Conservation (phyloP, 2,113 vertebrate genomes). For the Oreochromis tanganicae region DNA sequence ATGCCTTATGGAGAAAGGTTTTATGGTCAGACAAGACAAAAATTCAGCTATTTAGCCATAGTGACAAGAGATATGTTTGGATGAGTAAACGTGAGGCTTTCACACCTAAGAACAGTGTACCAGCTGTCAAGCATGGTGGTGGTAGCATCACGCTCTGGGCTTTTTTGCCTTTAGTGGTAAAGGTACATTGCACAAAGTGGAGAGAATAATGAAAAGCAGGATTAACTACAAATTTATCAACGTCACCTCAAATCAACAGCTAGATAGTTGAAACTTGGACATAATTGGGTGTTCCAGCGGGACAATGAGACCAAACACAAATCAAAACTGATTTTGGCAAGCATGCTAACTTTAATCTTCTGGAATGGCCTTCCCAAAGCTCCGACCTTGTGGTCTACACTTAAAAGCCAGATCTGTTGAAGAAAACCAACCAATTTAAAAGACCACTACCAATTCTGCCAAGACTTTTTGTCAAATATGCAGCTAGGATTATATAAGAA, state of each 20-base stretch:
- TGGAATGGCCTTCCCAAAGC: not conserved
- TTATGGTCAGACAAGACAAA: not conserved
- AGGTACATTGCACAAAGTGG: not conserved
- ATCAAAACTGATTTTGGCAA: not conserved
- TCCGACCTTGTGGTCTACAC: not conserved
- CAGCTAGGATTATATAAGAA: not conserved
- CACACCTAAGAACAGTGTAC: not conserved
- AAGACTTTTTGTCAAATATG: not conserved
- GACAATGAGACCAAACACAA: not conserved
- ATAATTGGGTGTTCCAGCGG: not conserved
- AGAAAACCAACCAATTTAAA: not conserved
- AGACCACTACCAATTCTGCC: not conserved
- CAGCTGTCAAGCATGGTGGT: not conserved
- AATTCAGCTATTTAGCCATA: not conserved
- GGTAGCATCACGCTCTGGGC: not conserved
- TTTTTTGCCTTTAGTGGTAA: not conserved
- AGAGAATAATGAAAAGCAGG: not conserved
- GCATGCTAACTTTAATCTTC: not conserved
- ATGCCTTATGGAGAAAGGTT: not conserved
- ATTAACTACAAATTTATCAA: not conserved
- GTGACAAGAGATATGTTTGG: not conserved
- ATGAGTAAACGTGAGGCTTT: not conserved
- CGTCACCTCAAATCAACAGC: not conserved
- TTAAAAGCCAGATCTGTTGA: not conserved
- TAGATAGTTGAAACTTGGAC: not conserved